Conservation (phyloP, 2,797 vertebrate species). For the Carapus acus region DNA sequence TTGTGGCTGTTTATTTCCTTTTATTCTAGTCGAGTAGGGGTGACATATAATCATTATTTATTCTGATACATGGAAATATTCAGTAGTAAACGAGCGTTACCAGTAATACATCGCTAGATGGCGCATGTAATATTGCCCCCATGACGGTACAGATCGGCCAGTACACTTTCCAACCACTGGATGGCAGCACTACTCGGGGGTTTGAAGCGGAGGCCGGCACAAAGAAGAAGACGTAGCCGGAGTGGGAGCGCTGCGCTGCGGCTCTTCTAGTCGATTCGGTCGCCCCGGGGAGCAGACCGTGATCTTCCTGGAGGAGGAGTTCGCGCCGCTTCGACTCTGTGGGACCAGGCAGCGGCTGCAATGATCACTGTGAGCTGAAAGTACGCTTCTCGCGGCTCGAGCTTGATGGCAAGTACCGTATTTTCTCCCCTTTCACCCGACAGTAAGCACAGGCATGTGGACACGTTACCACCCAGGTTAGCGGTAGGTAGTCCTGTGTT, state of each 20-base stretch:
- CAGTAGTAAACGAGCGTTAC: too few species aligned
- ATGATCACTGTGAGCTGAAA: slow-evolving; percentile 58
- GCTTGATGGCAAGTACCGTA: slow-evolving; percentile 58
- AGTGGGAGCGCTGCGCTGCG: slow-evolving; percentile 53
- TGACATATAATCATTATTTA: too few species aligned
- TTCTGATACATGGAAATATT: too few species aligned
- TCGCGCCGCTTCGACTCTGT: slow-evolving; percentile 28
- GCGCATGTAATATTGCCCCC: slow-evolving; percentile 1
- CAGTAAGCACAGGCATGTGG: not conserved
- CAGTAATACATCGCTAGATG: slow-evolving; percentile 41
- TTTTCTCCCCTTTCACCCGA: not conserved
- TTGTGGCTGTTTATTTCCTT: too few species aligned
- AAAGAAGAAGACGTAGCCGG: slow-evolving; percentile 42
- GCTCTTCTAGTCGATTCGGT: slow-evolving; percentile 48
- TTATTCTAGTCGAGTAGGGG: too few species aligned
- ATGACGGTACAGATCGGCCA: not conserved
- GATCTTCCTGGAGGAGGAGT: slow-evolving; percentile 25
- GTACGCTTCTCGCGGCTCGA: slow-evolving; percentile 20
- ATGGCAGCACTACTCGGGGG: slow-evolving; percentile 1
- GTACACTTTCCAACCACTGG: slow-evolving; percentile 11
- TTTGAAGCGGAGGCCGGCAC: accelerated
- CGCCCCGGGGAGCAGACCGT: slow-evolving; percentile 10
- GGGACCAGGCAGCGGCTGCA: slow-evolving; percentile 36
- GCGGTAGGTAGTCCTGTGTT: slow-evolving; percentile 10
- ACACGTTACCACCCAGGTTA: not conserved